A percentile compares a stretch with the other conserved stretches of the same genome.
These are phyloP conservation scores for Notechis scutatus DNA, from an alignment of 2,113 vertebrate genomes.

Conservation along the genomic window DNA sequence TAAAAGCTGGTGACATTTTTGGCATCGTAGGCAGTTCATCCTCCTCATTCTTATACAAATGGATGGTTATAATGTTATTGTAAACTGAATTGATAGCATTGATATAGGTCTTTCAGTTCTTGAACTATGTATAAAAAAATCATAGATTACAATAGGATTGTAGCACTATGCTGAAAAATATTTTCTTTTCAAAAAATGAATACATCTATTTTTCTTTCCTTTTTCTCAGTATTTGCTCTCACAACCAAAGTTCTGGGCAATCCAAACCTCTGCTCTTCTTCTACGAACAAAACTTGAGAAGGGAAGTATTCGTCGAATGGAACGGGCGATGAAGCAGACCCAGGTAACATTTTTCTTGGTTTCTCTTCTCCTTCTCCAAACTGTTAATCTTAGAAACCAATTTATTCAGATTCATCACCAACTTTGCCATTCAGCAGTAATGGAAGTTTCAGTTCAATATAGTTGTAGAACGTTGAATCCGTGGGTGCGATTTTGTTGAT, in stretches of 20 bases:
- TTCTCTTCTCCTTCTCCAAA: neutral
- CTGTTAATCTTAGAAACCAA: neutral
- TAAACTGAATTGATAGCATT: neutral
- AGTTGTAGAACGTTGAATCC: neutral
- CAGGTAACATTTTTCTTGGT: conserved; percentile 75
- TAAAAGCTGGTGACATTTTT: neutral
- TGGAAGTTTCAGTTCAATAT: neutral
- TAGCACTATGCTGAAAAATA: neutral
- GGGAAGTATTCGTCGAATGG: conserved; percentile 81
- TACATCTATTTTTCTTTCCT: conserved; percentile 18
- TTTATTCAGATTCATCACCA: neutral
- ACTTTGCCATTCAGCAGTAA: neutral
- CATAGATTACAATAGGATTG: neutral
- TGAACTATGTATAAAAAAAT: neutral
- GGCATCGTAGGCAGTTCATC: neutral
- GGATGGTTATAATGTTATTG: neutral
- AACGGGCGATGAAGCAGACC: conserved; percentile 92
- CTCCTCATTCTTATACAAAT: neutral
- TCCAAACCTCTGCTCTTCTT: conserved; percentile 86
- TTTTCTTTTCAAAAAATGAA: conserved; percentile 16
- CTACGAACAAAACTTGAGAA: conserved; percentile 88
- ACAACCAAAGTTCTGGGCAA: conserved; percentile 92
- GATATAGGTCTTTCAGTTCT: neutral
- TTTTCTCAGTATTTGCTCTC: conserved; percentile 82
- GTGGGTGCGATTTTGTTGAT: neutral